Evolutionary conservation across 2,113 vertebrate genomes (phyloP).

Genomic region (Oplegnathus fasciatus): DNA sequence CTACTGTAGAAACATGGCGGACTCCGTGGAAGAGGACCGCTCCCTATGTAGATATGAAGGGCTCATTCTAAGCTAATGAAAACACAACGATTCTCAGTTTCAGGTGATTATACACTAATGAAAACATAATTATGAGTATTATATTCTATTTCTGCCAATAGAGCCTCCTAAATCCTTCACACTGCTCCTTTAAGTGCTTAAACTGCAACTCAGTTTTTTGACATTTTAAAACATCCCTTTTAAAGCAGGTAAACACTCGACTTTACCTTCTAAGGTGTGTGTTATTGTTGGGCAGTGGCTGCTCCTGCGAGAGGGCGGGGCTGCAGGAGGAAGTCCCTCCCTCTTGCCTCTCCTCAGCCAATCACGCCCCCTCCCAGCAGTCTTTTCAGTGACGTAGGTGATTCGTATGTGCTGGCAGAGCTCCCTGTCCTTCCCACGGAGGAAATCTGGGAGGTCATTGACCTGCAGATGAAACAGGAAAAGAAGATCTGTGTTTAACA

Average conservation of each 20-base stretch:
- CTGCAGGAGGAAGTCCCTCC: conserved; percentile 1
- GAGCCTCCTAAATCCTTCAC: too few species aligned
- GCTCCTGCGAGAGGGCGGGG: conserved; percentile 19
- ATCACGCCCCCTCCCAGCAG: conserved; percentile 40
- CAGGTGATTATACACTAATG: too few species aligned
- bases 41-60: too few species aligned
- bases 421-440: conserved; percentile 73
- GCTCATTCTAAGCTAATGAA: too few species aligned
- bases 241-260: neutral
- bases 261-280: conserved; percentile 35
- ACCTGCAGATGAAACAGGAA: conserved; percentile 60
- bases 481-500: neutral
- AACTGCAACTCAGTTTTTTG: neutral
- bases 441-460: conserved; percentile 84
- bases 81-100: too few species aligned
- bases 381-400: conserved; percentile 59
- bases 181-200: neutral
- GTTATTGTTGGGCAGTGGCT: conserved; percentile 29
- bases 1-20: too few species aligned
- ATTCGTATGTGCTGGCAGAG: conserved; percentile 81
- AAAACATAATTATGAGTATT: too few species aligned
- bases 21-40: too few species aligned
- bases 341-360: conserved; percentile 43
- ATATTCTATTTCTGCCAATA: too few species aligned
- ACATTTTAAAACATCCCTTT: too few species aligned